Percentiles rank a stretch among this genome's conserved stretches.
These are phyloP conservation scores for Bombus pascuorum DNA, from an alignment of 1,140 invertebrate species.

Conservation along the genomic window DNA sequence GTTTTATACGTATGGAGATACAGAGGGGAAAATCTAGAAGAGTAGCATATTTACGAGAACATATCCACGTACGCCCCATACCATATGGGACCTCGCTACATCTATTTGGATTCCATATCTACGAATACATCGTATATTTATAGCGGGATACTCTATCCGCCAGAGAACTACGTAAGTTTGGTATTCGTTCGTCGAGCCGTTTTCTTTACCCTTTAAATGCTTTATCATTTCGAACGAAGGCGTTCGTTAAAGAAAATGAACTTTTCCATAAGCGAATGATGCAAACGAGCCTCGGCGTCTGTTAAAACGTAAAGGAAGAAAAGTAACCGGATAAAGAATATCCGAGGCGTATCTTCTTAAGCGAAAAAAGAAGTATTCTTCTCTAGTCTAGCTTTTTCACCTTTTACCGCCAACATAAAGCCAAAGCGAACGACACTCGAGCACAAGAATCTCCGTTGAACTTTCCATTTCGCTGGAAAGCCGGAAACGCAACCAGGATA, in stretches of 20 bases:
- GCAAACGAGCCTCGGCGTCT: background rate
- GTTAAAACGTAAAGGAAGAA: background rate
- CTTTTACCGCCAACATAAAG: slow-evolving; percentile 26
- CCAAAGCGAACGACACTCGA: background rate
- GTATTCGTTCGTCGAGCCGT: background rate
- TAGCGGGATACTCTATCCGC: no score
- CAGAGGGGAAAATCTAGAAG: slow-evolving; percentile 8
- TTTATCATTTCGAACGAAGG: no score
- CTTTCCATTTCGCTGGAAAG: slow-evolving; percentile 35
- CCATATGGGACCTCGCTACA: slow-evolving; percentile 20
- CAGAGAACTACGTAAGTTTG: background rate
- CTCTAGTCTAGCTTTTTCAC: background rate
- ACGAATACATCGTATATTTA: background rate
- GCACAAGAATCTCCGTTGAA: slow-evolving; percentile 1
- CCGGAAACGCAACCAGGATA: background rate
- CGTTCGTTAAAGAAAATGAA: background rate
- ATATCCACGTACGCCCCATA: background rate
- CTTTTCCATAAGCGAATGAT: background rate
- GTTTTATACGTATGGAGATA: slow-evolving; percentile 34
- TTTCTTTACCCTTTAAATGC: background rate
- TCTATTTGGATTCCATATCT: slow-evolving; percentile 20
- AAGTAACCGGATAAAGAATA: slow-evolving; percentile 10
- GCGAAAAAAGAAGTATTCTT: background rate
- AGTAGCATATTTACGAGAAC: slow-evolving; percentile 9
- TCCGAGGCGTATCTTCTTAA: slow-evolving; percentile 5